Evolutionary conservation across 2,888 invertebrate genomes (phyloP), one percentile per base, ranked within the genome.

Genomic region (Tenthredo notha): DNA sequence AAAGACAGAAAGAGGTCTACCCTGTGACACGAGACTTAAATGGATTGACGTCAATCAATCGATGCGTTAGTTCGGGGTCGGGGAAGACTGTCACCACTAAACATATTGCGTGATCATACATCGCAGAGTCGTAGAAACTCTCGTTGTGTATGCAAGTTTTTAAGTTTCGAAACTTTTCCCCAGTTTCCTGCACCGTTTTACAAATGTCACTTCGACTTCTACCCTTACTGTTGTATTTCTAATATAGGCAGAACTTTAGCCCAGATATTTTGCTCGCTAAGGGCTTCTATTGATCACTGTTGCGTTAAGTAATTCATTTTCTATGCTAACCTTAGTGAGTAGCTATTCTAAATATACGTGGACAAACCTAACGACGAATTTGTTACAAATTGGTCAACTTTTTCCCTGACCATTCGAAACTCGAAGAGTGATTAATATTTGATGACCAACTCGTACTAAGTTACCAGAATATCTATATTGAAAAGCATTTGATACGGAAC

Each of bases 1-100:
- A 83, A n/a, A 61, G 80, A 61, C 61, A 80, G 61, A 61, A 80
- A 61, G 12, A n/a, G 83, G 82, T 80, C 61, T 40, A n/a, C 6
- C 33, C 50, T 40, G 54, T 33, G 50, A 47, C 77, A 54, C 29
- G 77, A 61, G 40, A 65, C 65, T 65, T 40, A 67, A 83, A 83
- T 83, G 67, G 83, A 83, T 67, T 47, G 83, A 83, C 50, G 83
- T 47, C 50, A 47, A 47, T 83, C 83, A 29, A n/a, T 83, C 83
- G 29, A 47, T 80, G 61, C 61, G 80, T 80, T 18, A 21, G 50
- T 50, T 15, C 25, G 3, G 50, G 33, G 33, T 67, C 33, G 67
- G 21, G 67, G 18, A 15, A 33, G 7, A 67, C 12, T 33, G 67
- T 67, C 67, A 18, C 67, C 67, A 33, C 67, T 33, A 12, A 25